phyloP scores from a whole-genome alignment of 2,113 vertebrate species.

The Engraulis encrasicolus region DNA sequence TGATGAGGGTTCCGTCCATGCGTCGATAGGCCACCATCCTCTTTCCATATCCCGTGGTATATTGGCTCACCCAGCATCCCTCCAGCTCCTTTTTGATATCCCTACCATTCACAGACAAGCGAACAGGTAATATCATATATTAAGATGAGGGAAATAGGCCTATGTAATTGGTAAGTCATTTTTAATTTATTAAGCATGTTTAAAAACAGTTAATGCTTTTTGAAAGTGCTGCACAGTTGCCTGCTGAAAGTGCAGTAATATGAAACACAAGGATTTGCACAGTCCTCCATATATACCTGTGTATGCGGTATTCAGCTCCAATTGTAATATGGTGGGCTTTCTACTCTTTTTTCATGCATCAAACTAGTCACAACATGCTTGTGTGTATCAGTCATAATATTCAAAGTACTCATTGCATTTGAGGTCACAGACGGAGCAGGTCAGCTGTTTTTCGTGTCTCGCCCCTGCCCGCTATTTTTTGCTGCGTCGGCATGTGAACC shows the following conservation, averaged over 20 bases:
- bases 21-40: slow-evolving; percentile 79
- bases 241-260: too few relatives aligned
- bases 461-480: slow-evolving; percentile 38
- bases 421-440: not conserved
- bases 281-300: too few relatives aligned
- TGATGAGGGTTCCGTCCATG: slow-evolving; percentile 73
- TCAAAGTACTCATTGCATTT: not conserved
- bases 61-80: slow-evolving; percentile 60
- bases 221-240: too few relatives aligned
- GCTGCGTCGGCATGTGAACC: slow-evolving; percentile 36
- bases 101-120: slow-evolving; percentile 48
- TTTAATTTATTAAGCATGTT: not conserved
- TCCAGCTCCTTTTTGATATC: slow-evolving; percentile 41
- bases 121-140: not conserved
- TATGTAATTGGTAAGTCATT: not conserved
- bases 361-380: not conserved
- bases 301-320: too few relatives aligned
- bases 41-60: slow-evolving; percentile 69
- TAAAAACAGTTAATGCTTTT: too few relatives aligned
- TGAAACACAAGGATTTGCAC: too few relatives aligned
- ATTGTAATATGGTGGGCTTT: too few relatives aligned
- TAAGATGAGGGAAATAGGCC: not conserved
- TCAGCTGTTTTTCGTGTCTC: not conserved
- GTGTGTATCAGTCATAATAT: not conserved
- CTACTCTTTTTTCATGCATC: too few relatives aligned